Base-by-base conservation (phyloP, 2,797 vertebrate species). In the Gambelia wislizenii region DNA sequence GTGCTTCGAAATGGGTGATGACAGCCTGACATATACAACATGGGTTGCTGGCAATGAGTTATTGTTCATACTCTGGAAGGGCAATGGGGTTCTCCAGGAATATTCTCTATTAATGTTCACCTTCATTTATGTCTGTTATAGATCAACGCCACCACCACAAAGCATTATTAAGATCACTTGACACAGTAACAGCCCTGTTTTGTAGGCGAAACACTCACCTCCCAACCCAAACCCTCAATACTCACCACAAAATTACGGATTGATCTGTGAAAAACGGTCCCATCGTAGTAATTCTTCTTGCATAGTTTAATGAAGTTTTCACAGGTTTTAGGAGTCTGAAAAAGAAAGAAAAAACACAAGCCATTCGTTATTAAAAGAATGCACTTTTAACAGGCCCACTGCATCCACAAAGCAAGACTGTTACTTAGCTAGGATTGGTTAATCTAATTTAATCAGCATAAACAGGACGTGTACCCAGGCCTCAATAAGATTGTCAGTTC, bases 181-280 rank as follows among this genome's bases (percentile, higher is more conserved):
- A 80, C 47, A 78, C 30, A 49, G 1, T 27, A 12, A 25, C 10
- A 30, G 64, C 22, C 64, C 8, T 25, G 54, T 30, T 89, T n/a
- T 9, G 33, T 8, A 8, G 78, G 30, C 1, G 59, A 54, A 7
- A 2, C 7, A 72, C 74, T 52, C 74, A 2, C 49, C 27, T 61
- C 1, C 36, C 16, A 0, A 4, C 27, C 12, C 39, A 9, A 27
- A 9, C 20, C 47, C 13, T n/a, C 10, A 30, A 14, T 30, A 92
- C 98, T 97, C 93, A 99, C 99, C 98, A 99, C 99, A 78, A 99
- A 99, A 92, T 99, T 99, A 76, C 98, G 95, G 93, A 99, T 99
- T 86, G 98, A 99, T 87, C 99, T 97, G 96, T 99, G 99, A 95
- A 99, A 99, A 93, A 98, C 10, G 0, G 98, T 99, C 67, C 97